A percentile compares a stretch with the other conserved stretches of the same genome.
Evolutionary conservation across 2,113 vertebrate species (phyloP).

Genomic region (Cyanistes caeruleus): DNA sequence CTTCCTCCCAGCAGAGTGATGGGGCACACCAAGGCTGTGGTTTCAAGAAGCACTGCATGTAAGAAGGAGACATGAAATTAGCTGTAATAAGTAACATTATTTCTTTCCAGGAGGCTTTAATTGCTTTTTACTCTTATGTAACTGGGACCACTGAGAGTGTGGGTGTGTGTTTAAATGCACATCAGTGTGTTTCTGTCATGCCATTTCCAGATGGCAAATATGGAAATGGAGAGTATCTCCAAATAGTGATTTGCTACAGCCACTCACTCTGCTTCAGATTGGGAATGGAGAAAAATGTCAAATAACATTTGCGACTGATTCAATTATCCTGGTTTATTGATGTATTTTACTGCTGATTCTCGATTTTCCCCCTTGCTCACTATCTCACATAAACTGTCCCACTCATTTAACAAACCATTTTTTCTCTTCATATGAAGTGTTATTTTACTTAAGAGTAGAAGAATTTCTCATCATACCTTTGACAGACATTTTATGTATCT

Average conservation of each 20-base stretch:
- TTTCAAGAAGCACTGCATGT: background rate
- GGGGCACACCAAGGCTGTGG: no score
- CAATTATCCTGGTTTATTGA: background rate
- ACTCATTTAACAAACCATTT: background rate
- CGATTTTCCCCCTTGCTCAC: background rate
- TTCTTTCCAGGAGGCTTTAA: background rate
- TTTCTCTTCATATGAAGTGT: background rate
- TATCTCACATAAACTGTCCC: background rate
- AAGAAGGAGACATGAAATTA: constrained; percentile 8
- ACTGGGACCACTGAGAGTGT: background rate
- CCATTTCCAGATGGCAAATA: background rate
- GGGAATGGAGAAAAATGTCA: background rate
- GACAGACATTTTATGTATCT: background rate
- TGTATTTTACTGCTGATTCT: background rate
- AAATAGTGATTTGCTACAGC: background rate
- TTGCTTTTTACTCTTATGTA: background rate
- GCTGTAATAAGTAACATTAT: background rate
- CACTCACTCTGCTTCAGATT: background rate
- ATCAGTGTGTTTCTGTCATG: background rate
- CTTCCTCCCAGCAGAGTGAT: background rate
- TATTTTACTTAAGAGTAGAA: background rate
- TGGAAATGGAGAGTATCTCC: background rate
- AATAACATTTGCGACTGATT: background rate
- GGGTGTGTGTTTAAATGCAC: background rate
- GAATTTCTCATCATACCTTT: background rate